These are phyloP conservation scores for Cryptotermes secundus DNA, from an alignment of 1,140 invertebrate genomes.

Conservation along the genomic window DNA sequence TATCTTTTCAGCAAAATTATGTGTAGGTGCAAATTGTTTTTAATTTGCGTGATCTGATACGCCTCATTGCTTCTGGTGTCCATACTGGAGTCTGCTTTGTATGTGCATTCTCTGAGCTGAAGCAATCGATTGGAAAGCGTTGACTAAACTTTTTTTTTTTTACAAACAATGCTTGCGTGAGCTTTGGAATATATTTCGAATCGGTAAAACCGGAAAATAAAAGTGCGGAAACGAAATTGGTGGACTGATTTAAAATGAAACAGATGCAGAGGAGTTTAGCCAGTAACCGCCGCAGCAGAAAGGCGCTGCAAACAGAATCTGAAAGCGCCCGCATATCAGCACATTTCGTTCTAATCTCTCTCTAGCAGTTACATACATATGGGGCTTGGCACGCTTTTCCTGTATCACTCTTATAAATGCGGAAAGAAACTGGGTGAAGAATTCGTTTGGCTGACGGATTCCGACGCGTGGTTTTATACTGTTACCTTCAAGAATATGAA, in stretches of 20 bases:
- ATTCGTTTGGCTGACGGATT: too few relatives aligned
- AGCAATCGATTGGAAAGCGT: slow-evolving; percentile 2
- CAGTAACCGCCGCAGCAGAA: neutral
- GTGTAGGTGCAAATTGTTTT: neutral
- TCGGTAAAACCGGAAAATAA: neutral
- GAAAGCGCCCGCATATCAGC: too few relatives aligned
- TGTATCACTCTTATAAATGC: too few relatives aligned
- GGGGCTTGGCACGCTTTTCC: too few relatives aligned
- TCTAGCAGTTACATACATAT: too few relatives aligned
- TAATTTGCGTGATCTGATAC: neutral
- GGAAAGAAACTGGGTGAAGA: too few relatives aligned
- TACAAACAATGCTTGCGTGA: neutral
- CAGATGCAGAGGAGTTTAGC: neutral
- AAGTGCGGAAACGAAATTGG: neutral
- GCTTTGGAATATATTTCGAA: neutral
- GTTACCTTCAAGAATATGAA: too few relatives aligned
- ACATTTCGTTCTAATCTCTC: too few relatives aligned
- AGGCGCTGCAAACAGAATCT: neutral
- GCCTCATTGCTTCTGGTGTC: neutral
- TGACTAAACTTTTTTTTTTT: neutral
- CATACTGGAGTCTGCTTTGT: neutral
- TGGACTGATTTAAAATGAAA: slow-evolving; percentile 10
- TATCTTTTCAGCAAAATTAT: neutral
- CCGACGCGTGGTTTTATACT: too few relatives aligned
- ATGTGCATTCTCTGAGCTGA: neutral